phyloP scores from a whole-genome alignment of 2,113 vertebrate genomes.

The Leucopternis melanops region DNA sequence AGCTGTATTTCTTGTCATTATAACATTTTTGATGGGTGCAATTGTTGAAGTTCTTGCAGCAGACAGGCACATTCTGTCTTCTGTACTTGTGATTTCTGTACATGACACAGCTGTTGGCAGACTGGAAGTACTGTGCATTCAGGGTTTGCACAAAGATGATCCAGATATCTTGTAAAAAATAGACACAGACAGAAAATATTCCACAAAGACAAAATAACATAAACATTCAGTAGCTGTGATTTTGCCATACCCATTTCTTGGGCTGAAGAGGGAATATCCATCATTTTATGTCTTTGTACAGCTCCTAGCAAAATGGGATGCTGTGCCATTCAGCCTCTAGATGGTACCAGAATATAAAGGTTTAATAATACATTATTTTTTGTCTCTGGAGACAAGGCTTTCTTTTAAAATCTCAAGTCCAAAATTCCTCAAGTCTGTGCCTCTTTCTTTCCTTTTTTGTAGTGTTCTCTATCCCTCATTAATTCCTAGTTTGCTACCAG shows the following conservation, averaged over 20 bases:
- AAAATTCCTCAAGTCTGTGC: neutral
- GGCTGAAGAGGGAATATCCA: neutral
- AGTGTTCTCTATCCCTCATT: neutral
- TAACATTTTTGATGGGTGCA: neutral
- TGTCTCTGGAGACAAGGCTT: neutral
- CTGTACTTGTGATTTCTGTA: neutral
- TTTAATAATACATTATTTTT: slow-evolving; percentile 5
- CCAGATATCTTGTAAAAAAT: neutral
- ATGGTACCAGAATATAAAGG: slow-evolving; percentile 46
- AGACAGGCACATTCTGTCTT: neutral
- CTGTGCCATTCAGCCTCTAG: slow-evolving; percentile 49
- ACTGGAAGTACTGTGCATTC: neutral
- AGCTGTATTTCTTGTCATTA: neutral
- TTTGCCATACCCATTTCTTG: neutral
- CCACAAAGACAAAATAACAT: neutral
- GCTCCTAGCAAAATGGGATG: neutral
- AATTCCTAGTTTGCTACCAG: neutral
- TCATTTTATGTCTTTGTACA: neutral
- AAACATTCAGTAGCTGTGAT: neutral
- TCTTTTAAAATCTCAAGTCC: neutral
- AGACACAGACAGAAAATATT: neutral
- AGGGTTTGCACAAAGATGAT: neutral
- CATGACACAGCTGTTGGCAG: neutral
- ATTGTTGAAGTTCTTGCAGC: neutral
- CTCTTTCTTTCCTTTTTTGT: neutral